Conservation (phyloP, 2,888 invertebrate genomes). For the Pachycephus smyrnensis region DNA sequence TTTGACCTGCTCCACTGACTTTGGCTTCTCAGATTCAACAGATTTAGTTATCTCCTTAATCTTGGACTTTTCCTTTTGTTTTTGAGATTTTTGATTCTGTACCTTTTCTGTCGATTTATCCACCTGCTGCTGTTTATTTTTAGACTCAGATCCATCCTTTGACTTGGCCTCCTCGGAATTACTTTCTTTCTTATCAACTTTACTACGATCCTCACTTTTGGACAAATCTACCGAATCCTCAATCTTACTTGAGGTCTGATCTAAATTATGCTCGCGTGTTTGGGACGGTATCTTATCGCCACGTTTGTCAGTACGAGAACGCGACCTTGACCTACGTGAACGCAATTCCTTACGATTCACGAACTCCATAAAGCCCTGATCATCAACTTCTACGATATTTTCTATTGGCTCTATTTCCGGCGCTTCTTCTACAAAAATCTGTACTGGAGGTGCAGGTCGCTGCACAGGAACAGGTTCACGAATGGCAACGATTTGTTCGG, state of each 20-base stretch:
- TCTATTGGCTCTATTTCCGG: conserved; percentile 53
- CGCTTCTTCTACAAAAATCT: conserved; percentile 53
- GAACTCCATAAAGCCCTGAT: conserved; percentile 69
- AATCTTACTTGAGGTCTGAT: background rate
- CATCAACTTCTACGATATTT: conserved; percentile 56
- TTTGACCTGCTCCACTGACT: conserved; percentile 13
- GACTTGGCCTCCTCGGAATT: conserved; percentile 6
- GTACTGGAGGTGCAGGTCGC: conserved; percentile 39
- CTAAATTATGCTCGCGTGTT: background rate
- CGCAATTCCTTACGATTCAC: conserved; percentile 66
- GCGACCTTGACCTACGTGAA: conserved; percentile 62
- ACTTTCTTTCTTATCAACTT: conserved; percentile 11
- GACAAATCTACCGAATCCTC: conserved; percentile 4
- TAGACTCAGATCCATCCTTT: background rate
- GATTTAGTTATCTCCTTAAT: background rate
- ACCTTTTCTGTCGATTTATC: background rate
- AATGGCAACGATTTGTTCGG: conserved; percentile 14
- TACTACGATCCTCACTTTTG: conserved; percentile 4
- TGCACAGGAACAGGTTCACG: conserved; percentile 25
- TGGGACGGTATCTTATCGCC: conserved; percentile 16
- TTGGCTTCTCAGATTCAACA: conserved; percentile 10
- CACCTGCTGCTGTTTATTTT: conserved; percentile 10
- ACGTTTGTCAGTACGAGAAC: conserved; percentile 50
- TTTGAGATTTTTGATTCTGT: conserved; percentile 8
- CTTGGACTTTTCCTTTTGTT: background rate